phyloP scores from a whole-genome alignment of 2,888 invertebrate genomes.

The Cylindroiulus punctatus region DNA sequence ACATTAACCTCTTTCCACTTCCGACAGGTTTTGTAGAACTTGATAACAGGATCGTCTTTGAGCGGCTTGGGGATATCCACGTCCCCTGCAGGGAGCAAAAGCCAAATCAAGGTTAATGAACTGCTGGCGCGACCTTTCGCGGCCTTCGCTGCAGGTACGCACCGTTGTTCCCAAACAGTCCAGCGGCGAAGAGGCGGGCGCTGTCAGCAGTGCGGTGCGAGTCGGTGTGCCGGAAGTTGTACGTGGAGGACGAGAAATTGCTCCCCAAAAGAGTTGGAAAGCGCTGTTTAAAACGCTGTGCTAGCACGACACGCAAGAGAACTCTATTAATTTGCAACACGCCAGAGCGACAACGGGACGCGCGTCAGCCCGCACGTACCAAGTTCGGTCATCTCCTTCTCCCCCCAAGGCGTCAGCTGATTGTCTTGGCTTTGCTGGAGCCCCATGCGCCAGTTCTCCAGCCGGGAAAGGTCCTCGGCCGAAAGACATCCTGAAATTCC shows the following conservation, averaged over 20 bases:
- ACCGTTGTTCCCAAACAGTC: slow-evolving; percentile 55
- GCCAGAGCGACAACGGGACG: not conserved
- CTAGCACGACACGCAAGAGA: slow-evolving; percentile 46
- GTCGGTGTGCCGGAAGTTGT: slow-evolving; percentile 57
- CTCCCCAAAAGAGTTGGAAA: slow-evolving; percentile 56
- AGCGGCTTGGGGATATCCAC: slow-evolving; percentile 56
- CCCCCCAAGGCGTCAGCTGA: slow-evolving; percentile 54
- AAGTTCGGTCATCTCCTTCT: slow-evolving; percentile 56
- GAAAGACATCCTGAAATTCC: slow-evolving; percentile 35
- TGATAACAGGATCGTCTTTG: slow-evolving; percentile 58
- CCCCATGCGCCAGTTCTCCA: slow-evolving; percentile 53
- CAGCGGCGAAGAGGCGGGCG: slow-evolving; percentile 55
- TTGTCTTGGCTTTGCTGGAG: slow-evolving; percentile 50
- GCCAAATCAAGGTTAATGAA: slow-evolving; percentile 40
- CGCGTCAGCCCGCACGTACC: slow-evolving; percentile 50
- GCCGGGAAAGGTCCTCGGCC: not conserved
- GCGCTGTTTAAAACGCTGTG: slow-evolving; percentile 57
- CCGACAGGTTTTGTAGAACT: slow-evolving; percentile 57
- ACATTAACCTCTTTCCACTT: slow-evolving; percentile 56
- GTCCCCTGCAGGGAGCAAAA: slow-evolving; percentile 50
- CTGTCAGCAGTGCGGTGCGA: slow-evolving; percentile 57
- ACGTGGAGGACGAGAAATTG: slow-evolving; percentile 46
- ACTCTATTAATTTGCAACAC: slow-evolving; percentile 24
- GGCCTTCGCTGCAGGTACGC: not conserved
- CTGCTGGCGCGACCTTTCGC: not conserved